Conservation (phyloP, 35 echinoderm and acorn worm species). For the Apostichopus californicus region DNA sequence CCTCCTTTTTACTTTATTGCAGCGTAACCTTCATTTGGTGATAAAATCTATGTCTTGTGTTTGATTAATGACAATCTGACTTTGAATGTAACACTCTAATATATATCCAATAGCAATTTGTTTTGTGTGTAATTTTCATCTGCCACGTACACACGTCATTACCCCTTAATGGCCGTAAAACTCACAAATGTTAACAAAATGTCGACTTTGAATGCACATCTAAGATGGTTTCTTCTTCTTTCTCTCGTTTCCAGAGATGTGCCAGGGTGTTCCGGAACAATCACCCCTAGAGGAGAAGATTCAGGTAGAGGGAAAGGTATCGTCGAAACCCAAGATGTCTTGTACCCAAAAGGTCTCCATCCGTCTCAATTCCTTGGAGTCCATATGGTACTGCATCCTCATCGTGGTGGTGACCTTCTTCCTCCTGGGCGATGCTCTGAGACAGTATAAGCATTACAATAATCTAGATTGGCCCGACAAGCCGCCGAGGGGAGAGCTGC, state of each 20-base stretch:
- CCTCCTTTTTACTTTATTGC: too few species aligned
- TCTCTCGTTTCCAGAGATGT: conserved; percentile 48
- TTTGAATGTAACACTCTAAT: too few species aligned
- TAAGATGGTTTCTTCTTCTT: background rate
- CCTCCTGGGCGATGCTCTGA: conserved; percentile 72
- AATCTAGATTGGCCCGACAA: conserved; percentile 81
- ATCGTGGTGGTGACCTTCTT: conserved; percentile 69
- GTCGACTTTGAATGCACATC: too few species aligned
- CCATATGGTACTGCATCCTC: conserved; percentile 92
- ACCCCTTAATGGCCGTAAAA: too few species aligned
- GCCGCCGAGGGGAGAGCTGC: conserved; percentile 40
- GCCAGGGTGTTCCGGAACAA: conserved; percentile 28
- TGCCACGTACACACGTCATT: too few species aligned
- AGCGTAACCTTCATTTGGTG: too few species aligned
- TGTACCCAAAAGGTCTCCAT: conserved; percentile 66
- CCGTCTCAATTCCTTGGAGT: conserved; percentile 84
- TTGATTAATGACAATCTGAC: too few species aligned
- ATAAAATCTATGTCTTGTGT: too few species aligned
- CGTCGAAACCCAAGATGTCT: conserved; percentile 36
- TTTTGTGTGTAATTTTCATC: too few species aligned
- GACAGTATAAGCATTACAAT: conserved; percentile 78
- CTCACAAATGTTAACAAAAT: too few species aligned
- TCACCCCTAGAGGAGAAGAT: conserved; percentile 16
- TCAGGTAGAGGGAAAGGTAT: background rate
- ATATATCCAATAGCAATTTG: too few species aligned